Evolutionary conservation across 1,140 invertebrate genomes (phyloP), one percentile per base, ranked within the genome.

Genomic region (Neotoxoptera formosana): DNA sequence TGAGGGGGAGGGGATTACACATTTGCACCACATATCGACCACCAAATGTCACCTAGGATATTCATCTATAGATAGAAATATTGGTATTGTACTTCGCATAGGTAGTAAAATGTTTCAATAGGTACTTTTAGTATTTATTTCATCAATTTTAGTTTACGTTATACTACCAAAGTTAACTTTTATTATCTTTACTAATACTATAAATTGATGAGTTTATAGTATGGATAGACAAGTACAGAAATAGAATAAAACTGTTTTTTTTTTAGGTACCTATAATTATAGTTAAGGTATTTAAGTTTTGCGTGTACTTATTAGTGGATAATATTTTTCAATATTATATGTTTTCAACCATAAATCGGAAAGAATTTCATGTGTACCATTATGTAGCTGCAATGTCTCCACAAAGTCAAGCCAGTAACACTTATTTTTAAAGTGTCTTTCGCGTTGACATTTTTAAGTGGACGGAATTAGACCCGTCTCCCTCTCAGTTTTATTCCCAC

Each of bases 361-460:
- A 23, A 34, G 23, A 89, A 53, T 89, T 56, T 56, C 51, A 34
- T 56, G 34, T 36, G 48, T n/a, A 53, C 36, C 21, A 34, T 53
- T 53, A 21, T 51, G 87, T 89, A 21, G 30, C 41, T 4, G 41
- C 48, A 47, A 86, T 47, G 23, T 30, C 48, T 88, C 14, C 21
- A 56, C 56, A 90, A 60, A 60, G 89, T 45, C 41, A 41, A 51
- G 81, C 25, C 81, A 83, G 81, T 56, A 51, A 51, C 48, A 36
- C 91, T 93, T 93, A 93, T 93, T 93, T 93, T 93, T 93, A 92
- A 92, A 93, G 47, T 41, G 81, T 84, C 48, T 41, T 47, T 92
- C 41, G 81, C 11, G 76, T 92, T 93, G 91, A 93, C 91, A 93
- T 86, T 93, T 93, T 53, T 36, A 93, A 93, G 81, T 51, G 41